Evolutionary conservation across 2,113 vertebrate species (phyloP).

Genomic region (Coregonus clupeaformis): DNA sequence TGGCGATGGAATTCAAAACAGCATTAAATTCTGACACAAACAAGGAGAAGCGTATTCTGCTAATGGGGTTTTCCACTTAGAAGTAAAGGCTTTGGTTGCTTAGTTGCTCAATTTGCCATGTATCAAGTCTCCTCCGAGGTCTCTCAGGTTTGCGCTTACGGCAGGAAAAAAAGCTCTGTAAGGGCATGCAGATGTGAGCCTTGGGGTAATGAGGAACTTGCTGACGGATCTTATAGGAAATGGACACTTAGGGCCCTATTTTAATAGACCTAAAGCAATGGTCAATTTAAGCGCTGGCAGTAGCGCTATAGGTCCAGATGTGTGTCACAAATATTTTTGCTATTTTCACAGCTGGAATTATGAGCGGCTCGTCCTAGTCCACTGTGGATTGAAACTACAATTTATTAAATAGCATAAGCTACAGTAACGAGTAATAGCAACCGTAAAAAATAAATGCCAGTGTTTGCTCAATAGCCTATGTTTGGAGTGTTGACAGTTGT

Average conservation of each 20-base stretch:
- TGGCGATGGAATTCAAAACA: constrained; percentile 28
- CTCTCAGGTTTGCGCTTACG: constrained; percentile 5
- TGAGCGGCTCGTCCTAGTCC: too few species aligned
- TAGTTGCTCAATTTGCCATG: constrained; percentile 19
- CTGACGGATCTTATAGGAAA: constrained; percentile 31
- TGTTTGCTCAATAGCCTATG: too few species aligned
- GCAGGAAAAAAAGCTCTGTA: neutral
- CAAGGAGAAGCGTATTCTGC: constrained; percentile 6
- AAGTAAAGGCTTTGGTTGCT: constrained; percentile 6
- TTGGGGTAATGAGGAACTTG: constrained; percentile 22
- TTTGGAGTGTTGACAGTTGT: too few species aligned
- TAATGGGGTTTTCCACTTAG: constrained; percentile 38
- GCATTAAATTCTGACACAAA: constrained; percentile 31
- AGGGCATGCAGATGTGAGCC: constrained; percentile 3
- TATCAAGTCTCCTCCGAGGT: constrained; percentile 11
- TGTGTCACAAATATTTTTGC: too few species aligned
- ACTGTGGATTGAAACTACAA: too few species aligned
- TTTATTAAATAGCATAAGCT: too few species aligned
- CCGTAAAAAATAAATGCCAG: too few species aligned
- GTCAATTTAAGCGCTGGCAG: too few species aligned
- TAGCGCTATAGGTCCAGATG: too few species aligned
- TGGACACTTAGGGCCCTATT: constrained; percentile 19
- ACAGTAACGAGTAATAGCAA: too few species aligned
- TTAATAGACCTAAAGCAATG: too few species aligned
- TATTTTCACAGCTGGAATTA: too few species aligned